phyloP scores from a whole-genome alignment of 2,797 vertebrate genomes.

The Crenichthys baileyi region DNA sequence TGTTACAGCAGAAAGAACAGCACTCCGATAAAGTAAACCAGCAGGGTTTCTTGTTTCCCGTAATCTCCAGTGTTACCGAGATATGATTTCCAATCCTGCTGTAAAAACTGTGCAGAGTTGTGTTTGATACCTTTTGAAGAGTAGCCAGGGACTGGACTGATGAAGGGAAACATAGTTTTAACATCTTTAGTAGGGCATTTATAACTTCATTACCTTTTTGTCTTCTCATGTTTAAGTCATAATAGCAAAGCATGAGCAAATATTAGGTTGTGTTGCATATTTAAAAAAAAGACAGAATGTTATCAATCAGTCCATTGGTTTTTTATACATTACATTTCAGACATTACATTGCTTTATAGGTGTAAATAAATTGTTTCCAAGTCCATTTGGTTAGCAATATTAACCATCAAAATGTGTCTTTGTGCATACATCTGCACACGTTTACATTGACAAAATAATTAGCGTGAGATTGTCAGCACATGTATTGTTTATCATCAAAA shows the following conservation, averaged over 20 bases:
- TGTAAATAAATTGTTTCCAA: background rate
- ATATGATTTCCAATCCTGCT: constrained; percentile 43
- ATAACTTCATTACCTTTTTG: constrained; percentile 19
- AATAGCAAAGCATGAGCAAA: constrained; percentile 1
- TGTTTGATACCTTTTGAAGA: constrained; percentile 37
- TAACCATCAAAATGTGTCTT: background rate
- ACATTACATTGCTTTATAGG: background rate
- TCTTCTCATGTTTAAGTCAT: constrained; percentile 8
- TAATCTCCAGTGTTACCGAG: constrained; percentile 51
- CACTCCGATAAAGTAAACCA: constrained; percentile 39
- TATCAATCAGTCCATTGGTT: background rate
- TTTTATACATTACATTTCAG: background rate
- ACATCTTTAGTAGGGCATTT: constrained; percentile 13
- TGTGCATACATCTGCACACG: no score
- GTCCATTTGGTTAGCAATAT: background rate
- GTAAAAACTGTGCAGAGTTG: constrained; percentile 25
- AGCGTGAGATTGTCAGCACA: no score
- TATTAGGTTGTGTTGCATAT: background rate
- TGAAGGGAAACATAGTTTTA: constrained; percentile 1
- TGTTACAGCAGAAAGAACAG: constrained; percentile 37
- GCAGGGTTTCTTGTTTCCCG: constrained; percentile 37
- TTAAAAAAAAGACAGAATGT: constrained; percentile 2
- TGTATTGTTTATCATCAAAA: no score
- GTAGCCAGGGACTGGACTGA: constrained; percentile 18
- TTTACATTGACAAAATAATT: no score